Conservation (phyloP, 2,113 vertebrate genomes). For the Neotragus pygmaeus region DNA sequence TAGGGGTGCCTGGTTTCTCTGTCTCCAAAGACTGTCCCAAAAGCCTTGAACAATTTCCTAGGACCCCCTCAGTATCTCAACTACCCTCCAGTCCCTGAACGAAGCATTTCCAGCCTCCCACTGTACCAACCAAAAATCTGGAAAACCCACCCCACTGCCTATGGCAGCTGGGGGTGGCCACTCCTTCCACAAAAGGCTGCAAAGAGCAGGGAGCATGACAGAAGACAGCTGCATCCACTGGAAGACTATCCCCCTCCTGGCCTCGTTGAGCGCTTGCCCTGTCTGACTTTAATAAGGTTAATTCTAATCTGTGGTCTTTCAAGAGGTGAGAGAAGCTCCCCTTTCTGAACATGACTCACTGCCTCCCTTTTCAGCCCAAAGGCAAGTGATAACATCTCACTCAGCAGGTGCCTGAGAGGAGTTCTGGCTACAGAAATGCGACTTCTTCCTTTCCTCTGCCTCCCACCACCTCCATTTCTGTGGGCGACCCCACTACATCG, state of each 20-base stretch:
- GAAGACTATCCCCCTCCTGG: neutral
- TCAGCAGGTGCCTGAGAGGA: neutral
- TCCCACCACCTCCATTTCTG: neutral
- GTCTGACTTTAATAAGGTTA: neutral
- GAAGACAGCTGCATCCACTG: neutral
- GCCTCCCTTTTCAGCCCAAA: neutral
- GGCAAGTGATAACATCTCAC: neutral
- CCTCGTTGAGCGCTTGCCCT: neutral
- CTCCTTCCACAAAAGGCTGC: neutral
- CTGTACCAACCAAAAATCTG: neutral
- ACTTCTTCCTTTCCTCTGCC: neutral
- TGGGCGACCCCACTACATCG: neutral
- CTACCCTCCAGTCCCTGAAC: neutral
- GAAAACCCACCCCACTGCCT: no score
- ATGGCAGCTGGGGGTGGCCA: neutral
- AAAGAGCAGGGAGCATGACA: neutral
- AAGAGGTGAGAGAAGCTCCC: neutral
- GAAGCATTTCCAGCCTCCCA: neutral
- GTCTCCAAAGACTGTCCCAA: neutral
- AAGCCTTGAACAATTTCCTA: neutral
- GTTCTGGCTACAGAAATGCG: neutral
- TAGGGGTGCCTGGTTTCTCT: neutral
- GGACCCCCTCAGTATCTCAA: neutral
- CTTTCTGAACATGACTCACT: constrained; percentile 17
- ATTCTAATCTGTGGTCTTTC: neutral